Conservation (phyloP, 2,797 vertebrate species). For the Calcarius lapponicus region DNA sequence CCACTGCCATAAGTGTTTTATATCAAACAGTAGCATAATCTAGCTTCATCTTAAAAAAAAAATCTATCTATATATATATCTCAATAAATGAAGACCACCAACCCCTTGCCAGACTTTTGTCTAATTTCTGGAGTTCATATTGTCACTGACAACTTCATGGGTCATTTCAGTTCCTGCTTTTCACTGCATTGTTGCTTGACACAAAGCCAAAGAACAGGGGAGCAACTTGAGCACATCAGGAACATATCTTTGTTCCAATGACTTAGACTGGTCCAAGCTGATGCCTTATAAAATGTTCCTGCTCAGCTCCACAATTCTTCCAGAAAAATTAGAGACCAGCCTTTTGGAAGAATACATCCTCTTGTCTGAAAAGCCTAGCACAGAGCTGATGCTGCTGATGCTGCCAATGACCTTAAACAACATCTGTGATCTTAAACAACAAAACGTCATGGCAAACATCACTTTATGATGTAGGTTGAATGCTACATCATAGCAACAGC, state of each 20-base stretch:
- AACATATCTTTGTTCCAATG: background rate
- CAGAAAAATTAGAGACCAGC: background rate
- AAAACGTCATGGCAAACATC: background rate
- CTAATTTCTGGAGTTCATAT: background rate
- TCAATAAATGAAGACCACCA: background rate
- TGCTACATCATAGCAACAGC: background rate
- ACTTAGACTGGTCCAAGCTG: background rate
- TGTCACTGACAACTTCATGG: background rate
- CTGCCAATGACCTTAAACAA: background rate
- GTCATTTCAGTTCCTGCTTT: background rate
- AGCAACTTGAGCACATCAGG: background rate
- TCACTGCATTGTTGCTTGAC: background rate
- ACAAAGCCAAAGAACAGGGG: background rate
- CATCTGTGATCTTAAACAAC: background rate
- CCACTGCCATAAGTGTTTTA: background rate
- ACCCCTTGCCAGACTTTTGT: background rate
- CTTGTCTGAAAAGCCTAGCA: background rate
- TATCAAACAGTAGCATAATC: background rate
- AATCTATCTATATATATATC: background rate
- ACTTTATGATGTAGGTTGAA: background rate
- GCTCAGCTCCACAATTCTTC: background rate
- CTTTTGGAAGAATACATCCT: background rate
- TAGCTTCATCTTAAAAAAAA: background rate
- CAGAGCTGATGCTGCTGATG: background rate
- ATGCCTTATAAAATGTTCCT: background rate